A percentile compares a stretch with the other conserved stretches of the same genome.
Evolutionary conservation across 2,113 vertebrate species (phyloP).

Genomic region (Engystomops pustulosus): DNA sequence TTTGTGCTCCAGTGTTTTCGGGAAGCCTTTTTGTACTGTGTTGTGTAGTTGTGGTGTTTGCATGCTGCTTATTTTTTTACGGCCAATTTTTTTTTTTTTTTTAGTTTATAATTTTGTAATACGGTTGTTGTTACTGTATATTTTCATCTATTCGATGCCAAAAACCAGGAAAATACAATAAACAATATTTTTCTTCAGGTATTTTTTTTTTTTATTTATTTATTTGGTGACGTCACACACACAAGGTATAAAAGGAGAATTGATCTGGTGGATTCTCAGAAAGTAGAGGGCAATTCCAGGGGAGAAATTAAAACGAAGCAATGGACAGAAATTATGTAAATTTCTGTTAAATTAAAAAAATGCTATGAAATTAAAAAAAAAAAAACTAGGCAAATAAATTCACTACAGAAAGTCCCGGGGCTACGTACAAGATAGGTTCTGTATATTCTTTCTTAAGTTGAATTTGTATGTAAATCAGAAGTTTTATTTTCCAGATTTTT

Average conservation of each 20-base stretch:
- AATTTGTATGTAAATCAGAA: no score
- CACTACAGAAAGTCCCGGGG: no score
- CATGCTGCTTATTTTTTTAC: constrained; percentile 35
- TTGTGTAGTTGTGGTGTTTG: constrained; percentile 1
- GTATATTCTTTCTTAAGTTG: no score
- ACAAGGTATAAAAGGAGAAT: neutral
- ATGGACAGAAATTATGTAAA: neutral
- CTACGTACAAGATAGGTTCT: no score
- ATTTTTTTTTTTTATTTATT: neutral
- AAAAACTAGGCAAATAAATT: no score
- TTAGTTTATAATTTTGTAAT: neutral
- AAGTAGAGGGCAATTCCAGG: neutral
- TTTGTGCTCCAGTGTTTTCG: neutral
- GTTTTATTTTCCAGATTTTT: no score
- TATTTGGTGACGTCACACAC: no score
- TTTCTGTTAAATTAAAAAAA: no score
- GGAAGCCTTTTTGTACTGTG: neutral
- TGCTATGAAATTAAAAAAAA: no score
- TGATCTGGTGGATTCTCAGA: neutral
- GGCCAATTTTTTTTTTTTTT: neutral
- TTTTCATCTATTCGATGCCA: neutral
- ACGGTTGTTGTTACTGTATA: constrained; percentile 2
- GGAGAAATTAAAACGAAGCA: neutral
- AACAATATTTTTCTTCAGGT: constrained; percentile 25
- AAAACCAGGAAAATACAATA: constrained; percentile 6